phyloP scores from a whole-genome alignment of 2,888 invertebrate species.

The Lasioglossum pauxillum region DNA sequence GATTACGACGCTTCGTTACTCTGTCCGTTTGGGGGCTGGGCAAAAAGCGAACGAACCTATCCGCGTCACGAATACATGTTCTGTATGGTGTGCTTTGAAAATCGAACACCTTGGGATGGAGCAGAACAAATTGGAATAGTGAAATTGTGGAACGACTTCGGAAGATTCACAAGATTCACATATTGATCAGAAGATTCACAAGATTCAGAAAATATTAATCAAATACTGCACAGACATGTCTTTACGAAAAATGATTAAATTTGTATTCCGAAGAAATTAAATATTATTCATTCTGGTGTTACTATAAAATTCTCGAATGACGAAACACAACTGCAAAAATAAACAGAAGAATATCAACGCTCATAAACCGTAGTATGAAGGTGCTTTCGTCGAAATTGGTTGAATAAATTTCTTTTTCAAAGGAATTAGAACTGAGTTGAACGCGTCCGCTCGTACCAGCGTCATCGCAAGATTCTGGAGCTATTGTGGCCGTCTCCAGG shows the following conservation, averaged over 20 bases:
- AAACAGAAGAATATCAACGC: neutral
- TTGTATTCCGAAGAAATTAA: neutral
- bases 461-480: neutral
- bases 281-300: neutral
- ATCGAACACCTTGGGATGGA: neutral
- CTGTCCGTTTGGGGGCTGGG: neutral
- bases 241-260: neutral
- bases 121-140: neutral
- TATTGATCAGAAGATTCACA: no score
- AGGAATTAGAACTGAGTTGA: neutral
- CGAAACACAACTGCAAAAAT: neutral
- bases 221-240: neutral
- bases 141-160: neutral
- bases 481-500: neutral
- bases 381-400: neutral
- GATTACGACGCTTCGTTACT: constrained; percentile 71
- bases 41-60: neutral
- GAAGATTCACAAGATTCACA: no score
- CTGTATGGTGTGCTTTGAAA: neutral
- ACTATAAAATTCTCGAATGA: neutral
- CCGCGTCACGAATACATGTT: neutral
- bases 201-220: neutral
- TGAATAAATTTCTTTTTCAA: neutral
- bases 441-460: no score
- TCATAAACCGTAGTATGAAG: neutral